phyloP scores from a whole-genome alignment of 2,797 vertebrate genomes.

The Meriones psammophilus region DNA sequence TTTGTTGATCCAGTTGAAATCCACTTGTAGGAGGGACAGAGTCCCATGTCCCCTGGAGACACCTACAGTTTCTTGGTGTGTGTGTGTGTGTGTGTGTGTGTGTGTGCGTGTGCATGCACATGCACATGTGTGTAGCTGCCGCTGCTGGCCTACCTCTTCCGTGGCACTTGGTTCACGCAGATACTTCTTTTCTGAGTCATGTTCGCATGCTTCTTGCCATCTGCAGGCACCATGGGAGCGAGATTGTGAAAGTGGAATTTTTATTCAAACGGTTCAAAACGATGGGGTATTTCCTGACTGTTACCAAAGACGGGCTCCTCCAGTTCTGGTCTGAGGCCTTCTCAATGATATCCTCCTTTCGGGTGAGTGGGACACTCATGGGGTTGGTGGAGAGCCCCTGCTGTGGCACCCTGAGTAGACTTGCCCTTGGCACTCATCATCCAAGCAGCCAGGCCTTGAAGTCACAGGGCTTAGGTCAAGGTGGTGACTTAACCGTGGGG shows the following conservation, averaged over 20 bases:
- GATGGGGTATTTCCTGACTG: constrained; percentile 78
- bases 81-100: background rate
- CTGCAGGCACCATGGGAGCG: constrained; percentile 74
- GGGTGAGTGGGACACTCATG: background rate
- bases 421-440: background rate
- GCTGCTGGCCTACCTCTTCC: background rate
- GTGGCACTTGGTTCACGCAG: background rate
- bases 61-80: background rate
- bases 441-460: background rate
- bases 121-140: background rate
- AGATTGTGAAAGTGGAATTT: constrained; percentile 79
- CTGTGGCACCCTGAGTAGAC: background rate
- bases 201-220: background rate
- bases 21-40: background rate
- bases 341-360: constrained; percentile 68
- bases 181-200: background rate
- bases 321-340: constrained; percentile 85
- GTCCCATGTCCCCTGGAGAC: rapidly evolving
- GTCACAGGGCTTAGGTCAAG: background rate
- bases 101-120: background rate
- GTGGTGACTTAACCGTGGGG: background rate
- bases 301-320: constrained; percentile 83
- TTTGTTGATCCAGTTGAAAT: background rate
- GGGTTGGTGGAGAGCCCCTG: background rate
- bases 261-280: constrained; percentile 60